Conservation (phyloP, 2,888 invertebrate genomes). For the Sinhomidia bicolor region DNA sequence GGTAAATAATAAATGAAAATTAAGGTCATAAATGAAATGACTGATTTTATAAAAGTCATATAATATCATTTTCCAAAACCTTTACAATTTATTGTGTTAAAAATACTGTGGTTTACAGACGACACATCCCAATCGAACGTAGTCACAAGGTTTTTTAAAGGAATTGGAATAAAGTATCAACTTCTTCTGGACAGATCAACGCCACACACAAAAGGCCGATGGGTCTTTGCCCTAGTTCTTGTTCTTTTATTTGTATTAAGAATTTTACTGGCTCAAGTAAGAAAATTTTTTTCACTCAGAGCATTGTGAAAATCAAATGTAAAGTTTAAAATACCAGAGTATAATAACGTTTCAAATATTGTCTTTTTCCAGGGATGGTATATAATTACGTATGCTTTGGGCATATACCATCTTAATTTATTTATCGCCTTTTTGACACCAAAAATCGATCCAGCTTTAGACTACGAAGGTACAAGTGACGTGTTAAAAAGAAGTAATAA, state of each 20-base stretch:
- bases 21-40: too few relatives aligned
- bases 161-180: conserved; percentile 79
- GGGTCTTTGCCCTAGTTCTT: conserved; percentile 88
- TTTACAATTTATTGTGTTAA: too few relatives aligned
- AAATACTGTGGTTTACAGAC: too few relatives aligned
- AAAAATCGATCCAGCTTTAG: conserved; percentile 99
- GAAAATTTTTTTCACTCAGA: too few relatives aligned
- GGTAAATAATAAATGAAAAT: too few relatives aligned
- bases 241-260: conserved; percentile 89
- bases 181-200: conserved; percentile 80
- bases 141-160: conserved; percentile 77
- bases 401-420: conserved; percentile 99
- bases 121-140: conserved; percentile 74
- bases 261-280: conserved; percentile 91
- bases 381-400: conserved; percentile 99
- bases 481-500: neutral
- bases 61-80: too few relatives aligned
- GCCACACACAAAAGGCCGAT: conserved; percentile 86
- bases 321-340: neutral
- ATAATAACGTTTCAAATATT: conserved; percentile 34
- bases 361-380: conserved; percentile 95
- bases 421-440: conserved; percentile 99
- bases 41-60: too few relatives aligned
- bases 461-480: conserved; percentile 90
- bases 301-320: too few relatives aligned